Percentiles rank a stretch among this genome's conserved stretches.
These are phyloP conservation scores for Myathropa florea DNA, from an alignment of 2,888 invertebrate species.

Conservation along the genomic window DNA sequence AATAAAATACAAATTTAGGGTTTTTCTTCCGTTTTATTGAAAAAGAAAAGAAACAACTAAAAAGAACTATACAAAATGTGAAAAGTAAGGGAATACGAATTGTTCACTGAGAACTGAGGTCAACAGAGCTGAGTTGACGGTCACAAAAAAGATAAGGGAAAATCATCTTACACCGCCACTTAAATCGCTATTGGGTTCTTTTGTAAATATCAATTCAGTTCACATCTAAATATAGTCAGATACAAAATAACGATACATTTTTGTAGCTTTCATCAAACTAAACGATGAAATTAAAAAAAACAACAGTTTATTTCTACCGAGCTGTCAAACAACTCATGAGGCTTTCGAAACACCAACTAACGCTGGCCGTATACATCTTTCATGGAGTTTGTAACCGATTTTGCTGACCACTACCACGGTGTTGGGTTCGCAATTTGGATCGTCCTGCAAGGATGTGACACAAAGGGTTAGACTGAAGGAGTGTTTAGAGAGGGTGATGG, in stretches of 20 bases:
- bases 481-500: background rate
- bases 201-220: constrained; percentile 27
- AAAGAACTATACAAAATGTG: constrained; percentile 22
- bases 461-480: background rate
- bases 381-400: constrained; percentile 96
- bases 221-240: constrained; percentile 34
- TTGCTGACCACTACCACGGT: constrained; percentile 96
- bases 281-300: constrained; percentile 20
- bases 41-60: constrained; percentile 7
- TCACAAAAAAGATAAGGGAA: constrained; percentile 33
- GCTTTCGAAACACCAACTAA: constrained; percentile 95
- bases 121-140: background rate
- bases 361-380: constrained; percentile 96
- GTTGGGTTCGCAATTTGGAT: constrained; percentile 85
- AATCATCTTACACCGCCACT: constrained; percentile 10
- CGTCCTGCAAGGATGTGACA: constrained; percentile 82
- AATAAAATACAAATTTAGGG: background rate
- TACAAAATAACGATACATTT: constrained; percentile 53
- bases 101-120: background rate
- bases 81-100: constrained; percentile 42
- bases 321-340: constrained; percentile 28
- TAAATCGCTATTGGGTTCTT: background rate
- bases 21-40: background rate
- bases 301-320: constrained; percentile 18
- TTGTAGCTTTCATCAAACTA: constrained; percentile 27